These are phyloP conservation scores for Thecocarcelia acutangulata DNA, from an alignment of 2,888 invertebrate species.

Conservation along the genomic window DNA sequence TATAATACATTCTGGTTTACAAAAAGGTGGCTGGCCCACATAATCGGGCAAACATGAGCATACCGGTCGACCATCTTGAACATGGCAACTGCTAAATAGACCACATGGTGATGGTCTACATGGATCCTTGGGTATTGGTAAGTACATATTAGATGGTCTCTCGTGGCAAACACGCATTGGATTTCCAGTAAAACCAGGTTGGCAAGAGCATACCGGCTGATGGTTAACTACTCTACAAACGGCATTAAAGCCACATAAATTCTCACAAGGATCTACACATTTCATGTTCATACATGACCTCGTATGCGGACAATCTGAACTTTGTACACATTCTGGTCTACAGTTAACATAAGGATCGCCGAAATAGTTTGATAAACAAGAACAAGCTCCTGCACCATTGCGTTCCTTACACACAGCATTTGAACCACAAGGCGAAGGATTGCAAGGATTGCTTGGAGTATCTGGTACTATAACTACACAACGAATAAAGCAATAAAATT, in stretches of 20 bases:
- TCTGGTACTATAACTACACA: constrained; percentile 83
- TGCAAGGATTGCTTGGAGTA: constrained; percentile 85
- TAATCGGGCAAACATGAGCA: constrained; percentile 88
- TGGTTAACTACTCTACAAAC: constrained; percentile 92
- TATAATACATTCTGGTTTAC: constrained; percentile 89
- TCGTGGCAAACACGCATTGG: constrained; percentile 88
- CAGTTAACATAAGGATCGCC: constrained; percentile 94
- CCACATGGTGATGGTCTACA: constrained; percentile 83
- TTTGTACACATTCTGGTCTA: constrained; percentile 93
- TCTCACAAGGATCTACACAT: constrained; percentile 91
- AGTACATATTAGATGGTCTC: constrained; percentile 80
- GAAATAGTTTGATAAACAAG: constrained; percentile 90
- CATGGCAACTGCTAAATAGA: constrained; percentile 82
- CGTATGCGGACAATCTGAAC: constrained; percentile 89
- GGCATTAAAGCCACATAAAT: constrained; percentile 91
- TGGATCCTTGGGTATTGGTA: constrained; percentile 80
- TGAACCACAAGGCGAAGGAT: constrained; percentile 92
- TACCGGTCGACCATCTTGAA: constrained; percentile 85
- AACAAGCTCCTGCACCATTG: constrained; percentile 90
- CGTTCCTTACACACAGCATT: constrained; percentile 92
- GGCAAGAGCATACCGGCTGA: constrained; percentile 89
- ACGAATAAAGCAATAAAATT: constrained; percentile 52
- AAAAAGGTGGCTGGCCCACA: constrained; percentile 87
- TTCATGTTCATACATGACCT: constrained; percentile 91
- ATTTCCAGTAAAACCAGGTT: constrained; percentile 89